These are phyloP conservation scores for Palythoa heliodiscus DNA, from an alignment of 92 coral and sea anemone genomes.

Conservation along the genomic window DNA sequence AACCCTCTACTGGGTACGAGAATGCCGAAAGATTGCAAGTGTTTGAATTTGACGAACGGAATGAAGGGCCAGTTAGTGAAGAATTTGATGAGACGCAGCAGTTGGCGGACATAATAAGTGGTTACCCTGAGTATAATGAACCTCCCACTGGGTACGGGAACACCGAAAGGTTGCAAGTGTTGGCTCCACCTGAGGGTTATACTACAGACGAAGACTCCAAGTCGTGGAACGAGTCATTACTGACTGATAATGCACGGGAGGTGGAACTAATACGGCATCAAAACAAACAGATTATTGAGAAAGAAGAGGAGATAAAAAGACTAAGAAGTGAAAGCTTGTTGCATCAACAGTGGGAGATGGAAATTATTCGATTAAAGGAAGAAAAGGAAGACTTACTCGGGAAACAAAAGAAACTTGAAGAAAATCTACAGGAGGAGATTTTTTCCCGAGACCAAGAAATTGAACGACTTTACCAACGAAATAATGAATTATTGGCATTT, in stretches of 20 bases:
- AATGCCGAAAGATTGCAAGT: constrained; percentile 8
- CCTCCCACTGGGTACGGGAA: constrained; percentile 29
- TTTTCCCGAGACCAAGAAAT: constrained; percentile 66
- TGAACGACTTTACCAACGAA: constrained; percentile 72
- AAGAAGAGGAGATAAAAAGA: constrained; percentile 52
- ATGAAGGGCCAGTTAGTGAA: constrained; percentile 56
- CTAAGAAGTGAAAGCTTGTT: constrained; percentile 31
- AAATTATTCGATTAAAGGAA: constrained; percentile 50
- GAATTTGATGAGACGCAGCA: constrained; percentile 39
- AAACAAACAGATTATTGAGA: constrained; percentile 26
- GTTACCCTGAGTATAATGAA: constrained; percentile 24
- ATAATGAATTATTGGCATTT: constrained; percentile 57
- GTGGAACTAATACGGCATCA: constrained; percentile 39
- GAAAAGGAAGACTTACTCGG: constrained; percentile 51
- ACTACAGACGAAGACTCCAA: constrained; percentile 28
- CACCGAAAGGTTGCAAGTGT: constrained; percentile 9
- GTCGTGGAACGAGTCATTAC: constrained; percentile 6
- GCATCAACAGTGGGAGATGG: constrained; percentile 49
- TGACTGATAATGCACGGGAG: constrained; percentile 18
- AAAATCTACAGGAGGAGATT: constrained; percentile 51
- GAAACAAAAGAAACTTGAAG: constrained; percentile 54
- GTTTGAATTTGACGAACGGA: constrained; percentile 50
- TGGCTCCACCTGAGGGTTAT: constrained; percentile 36
- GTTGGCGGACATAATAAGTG: constrained; percentile 24
- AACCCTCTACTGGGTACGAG: constrained; percentile 21